These are phyloP conservation scores for Melanocharis versteri DNA, from an alignment of 2,113 vertebrate species.

Conservation along the genomic window DNA sequence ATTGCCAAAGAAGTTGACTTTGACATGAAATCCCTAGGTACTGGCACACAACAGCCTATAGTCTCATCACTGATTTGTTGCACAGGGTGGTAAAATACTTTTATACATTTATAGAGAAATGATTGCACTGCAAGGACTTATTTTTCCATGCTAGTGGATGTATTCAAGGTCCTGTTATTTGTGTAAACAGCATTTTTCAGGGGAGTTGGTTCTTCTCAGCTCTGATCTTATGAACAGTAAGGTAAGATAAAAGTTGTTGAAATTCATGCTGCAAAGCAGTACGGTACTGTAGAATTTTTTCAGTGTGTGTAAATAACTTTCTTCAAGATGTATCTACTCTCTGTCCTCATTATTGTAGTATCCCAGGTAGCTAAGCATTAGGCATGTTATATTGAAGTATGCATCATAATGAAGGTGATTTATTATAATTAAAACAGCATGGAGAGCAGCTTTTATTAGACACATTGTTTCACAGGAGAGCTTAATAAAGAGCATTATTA, in stretches of 20 bases:
- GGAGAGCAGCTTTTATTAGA: conserved; percentile 71
- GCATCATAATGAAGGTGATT: conserved; percentile 80
- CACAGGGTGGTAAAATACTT: conserved; percentile 79
- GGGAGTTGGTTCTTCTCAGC: conserved; percentile 27
- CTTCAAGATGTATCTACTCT: conserved; percentile 42
- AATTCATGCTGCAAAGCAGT: conserved; percentile 69
- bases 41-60: conserved; percentile 58
- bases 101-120: conserved; percentile 78
- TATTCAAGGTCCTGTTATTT: conserved; percentile 74
- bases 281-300: conserved; percentile 64
- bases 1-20: conserved; percentile 86
- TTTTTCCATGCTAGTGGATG: conserved; percentile 70
- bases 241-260: conserved; percentile 81
- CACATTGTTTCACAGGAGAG: conserved; percentile 71
- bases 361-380: conserved; percentile 67
- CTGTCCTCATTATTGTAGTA: conserved; percentile 70
- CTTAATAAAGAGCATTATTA: conserved; percentile 77
- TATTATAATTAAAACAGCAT: conserved; percentile 80
- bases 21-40: conserved; percentile 82
- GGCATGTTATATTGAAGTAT: conserved; percentile 68
- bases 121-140: conserved; percentile 76
- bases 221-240: conserved; percentile 69
- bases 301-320: conserved; percentile 74
- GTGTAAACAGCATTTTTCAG: conserved; percentile 74
- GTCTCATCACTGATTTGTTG: conserved; percentile 80